Evolutionary conservation across 1,140 invertebrate genomes (phyloP).

Genomic region (Tenebrio molitor): DNA sequence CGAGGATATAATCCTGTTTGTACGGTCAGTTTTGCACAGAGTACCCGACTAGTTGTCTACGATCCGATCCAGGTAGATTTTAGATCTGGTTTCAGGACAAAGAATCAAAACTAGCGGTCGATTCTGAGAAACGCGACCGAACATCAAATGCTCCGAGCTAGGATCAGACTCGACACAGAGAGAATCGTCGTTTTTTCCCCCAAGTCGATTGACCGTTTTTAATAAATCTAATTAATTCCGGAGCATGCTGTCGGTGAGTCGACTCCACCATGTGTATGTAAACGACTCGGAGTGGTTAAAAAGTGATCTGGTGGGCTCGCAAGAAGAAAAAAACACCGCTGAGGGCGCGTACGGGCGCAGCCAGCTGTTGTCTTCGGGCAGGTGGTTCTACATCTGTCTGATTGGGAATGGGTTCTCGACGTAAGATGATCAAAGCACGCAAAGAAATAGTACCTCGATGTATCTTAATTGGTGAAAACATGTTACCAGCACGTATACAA

Average conservation of each 20-base stretch:
- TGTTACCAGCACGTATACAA: conserved; percentile 21
- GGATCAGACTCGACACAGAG: neutral
- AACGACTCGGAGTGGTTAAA: conserved; percentile 19
- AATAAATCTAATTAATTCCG: conserved; percentile 27
- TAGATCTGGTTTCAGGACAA: conserved; percentile 32
- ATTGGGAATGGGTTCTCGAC: conserved; percentile 21
- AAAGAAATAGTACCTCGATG: neutral
- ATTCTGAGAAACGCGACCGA: neutral
- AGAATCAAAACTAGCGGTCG: conserved; percentile 8
- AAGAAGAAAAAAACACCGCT: conserved; percentile 44
- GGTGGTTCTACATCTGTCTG: conserved; percentile 54
- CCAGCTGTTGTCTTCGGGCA: conserved; percentile 52
- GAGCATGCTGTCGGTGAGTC: conserved; percentile 10
- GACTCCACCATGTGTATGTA: conserved; percentile 2
- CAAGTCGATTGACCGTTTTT: conserved; percentile 1
- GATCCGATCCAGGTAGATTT: conserved; percentile 34
- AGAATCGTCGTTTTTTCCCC: neutral
- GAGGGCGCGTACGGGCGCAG: conserved; percentile 47
- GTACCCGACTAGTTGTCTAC: conserved; percentile 14
- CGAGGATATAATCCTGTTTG: conserved; percentile 25
- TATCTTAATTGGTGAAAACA: conserved; percentile 31
- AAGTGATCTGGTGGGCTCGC: conserved; percentile 24
- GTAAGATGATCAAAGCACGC: conserved; percentile 27
- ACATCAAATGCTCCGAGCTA: conserved; percentile 10
- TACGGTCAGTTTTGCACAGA: conserved; percentile 31